These are phyloP conservation scores for Siderastrea siderea DNA, from an alignment of 92 coral and sea anemone species.

Conservation along the genomic window DNA sequence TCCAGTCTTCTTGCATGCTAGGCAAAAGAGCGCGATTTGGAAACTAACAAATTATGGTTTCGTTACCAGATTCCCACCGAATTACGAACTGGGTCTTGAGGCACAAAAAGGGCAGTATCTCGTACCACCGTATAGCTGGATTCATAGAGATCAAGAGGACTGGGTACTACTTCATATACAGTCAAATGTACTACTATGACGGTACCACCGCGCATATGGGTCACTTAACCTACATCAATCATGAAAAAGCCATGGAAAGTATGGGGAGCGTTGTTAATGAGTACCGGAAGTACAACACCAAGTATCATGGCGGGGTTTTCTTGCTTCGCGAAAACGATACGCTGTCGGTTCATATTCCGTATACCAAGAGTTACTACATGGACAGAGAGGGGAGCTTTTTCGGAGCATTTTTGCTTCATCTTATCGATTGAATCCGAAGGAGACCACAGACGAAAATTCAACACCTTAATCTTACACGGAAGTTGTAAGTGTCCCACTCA, in stretches of 20 bases:
- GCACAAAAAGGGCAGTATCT: conserved; percentile 63
- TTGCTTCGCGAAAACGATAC: conserved; percentile 76
- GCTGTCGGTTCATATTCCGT: conserved; percentile 67
- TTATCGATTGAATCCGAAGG: not conserved
- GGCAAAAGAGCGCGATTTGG: not conserved
- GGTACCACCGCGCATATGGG: conserved; percentile 38
- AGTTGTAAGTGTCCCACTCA: no score
- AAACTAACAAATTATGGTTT: conserved; percentile 25
- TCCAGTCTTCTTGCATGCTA: not conserved
- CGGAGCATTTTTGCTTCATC: conserved; percentile 80
- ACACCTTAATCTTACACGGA: no score
- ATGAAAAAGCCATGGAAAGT: conserved; percentile 64
- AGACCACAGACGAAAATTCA: not conserved
- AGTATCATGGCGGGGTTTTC: conserved; percentile 91
- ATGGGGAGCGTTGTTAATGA: conserved; percentile 31
- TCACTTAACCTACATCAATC: conserved; percentile 80
- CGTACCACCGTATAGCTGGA: conserved; percentile 57
- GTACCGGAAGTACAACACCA: conserved; percentile 57
- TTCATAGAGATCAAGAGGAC: conserved; percentile 68
- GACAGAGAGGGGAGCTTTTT: conserved; percentile 70
- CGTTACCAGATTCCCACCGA: conserved; percentile 42
- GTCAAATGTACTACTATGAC: conserved; percentile 84
- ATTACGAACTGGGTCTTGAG: conserved; percentile 58
- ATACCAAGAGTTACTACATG: conserved; percentile 55
- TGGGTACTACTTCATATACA: conserved; percentile 91